phyloP scores from a whole-genome alignment of 2,888 invertebrate species.

The Nycteola revayana region DNA sequence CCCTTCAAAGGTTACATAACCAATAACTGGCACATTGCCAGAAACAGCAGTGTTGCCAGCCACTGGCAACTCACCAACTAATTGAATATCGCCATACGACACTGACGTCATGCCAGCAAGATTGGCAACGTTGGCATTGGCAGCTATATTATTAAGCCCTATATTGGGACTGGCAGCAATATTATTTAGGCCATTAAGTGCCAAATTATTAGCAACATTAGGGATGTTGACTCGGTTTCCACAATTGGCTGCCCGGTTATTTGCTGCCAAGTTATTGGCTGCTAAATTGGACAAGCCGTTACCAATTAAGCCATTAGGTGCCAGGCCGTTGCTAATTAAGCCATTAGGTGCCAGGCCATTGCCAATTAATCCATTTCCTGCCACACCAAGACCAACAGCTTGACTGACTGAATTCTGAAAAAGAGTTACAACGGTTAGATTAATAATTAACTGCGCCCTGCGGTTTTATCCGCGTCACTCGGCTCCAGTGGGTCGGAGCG shows the following conservation, averaged over 20 bases:
- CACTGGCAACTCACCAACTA: slow-evolving; percentile 59
- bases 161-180: neutral
- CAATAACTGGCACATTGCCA: slow-evolving; percentile 67
- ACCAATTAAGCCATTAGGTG: neutral
- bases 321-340: slow-evolving; percentile 1
- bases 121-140: neutral
- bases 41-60: slow-evolving; percentile 53
- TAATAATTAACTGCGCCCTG: too few relatives aligned
- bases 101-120: slow-evolving; percentile 16
- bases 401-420: slow-evolving; percentile 34
- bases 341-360: slow-evolving; percentile 4
- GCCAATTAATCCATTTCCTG: slow-evolving; percentile 2
- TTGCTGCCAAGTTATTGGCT: slow-evolving; percentile 1
- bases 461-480: too few relatives aligned
- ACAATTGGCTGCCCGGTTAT: slow-evolving; percentile 2
- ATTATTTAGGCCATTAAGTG: slow-evolving; percentile 3
- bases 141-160: neutral
- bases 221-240: too few relatives aligned
- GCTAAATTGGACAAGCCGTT: slow-evolving; percentile 2
- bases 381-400: slow-evolving; percentile 21
- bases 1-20: slow-evolving; percentile 68
- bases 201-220: neutral
- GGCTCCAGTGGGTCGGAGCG: too few relatives aligned
- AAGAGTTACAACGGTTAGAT: too few relatives aligned
- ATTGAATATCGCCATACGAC: slow-evolving; percentile 52